phyloP scores from a whole-genome alignment of 1,140 invertebrate species.

The Ceratoteleas bidentatus region DNA sequence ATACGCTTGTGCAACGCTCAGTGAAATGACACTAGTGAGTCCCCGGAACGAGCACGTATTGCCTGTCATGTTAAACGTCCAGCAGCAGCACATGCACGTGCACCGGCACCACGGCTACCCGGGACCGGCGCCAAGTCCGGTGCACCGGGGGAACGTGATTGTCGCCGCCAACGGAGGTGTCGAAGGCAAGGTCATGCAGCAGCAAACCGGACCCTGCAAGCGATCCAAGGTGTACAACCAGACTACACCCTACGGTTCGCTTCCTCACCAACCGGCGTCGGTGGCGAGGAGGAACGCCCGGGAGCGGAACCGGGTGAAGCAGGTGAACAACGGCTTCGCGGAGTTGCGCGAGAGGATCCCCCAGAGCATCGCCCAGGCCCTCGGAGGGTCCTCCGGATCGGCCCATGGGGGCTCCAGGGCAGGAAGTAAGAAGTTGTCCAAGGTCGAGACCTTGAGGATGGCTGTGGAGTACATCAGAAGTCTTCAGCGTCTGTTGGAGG shows the following conservation, averaged over 20 bases:
- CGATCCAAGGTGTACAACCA: conserved; percentile 75
- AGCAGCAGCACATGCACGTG: conserved; percentile 71
- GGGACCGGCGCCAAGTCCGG: conserved; percentile 45
- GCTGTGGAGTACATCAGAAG: conserved; percentile 97
- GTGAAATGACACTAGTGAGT: conserved; percentile 79
- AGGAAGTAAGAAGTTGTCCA: conserved; percentile 91
- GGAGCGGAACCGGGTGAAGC: conserved; percentile 96
- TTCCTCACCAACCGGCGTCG: conserved; percentile 87
- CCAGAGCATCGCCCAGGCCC: conserved; percentile 86
- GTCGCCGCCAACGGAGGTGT: conserved; percentile 70
- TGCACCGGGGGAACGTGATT: conserved; percentile 76
- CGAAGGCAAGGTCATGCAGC: conserved; percentile 48
- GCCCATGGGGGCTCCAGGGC: conserved; percentile 85
- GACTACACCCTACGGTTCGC: conserved; percentile 75
- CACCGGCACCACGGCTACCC: conserved; percentile 63
- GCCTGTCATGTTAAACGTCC: conserved; percentile 77
- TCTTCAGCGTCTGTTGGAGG: conserved; percentile 91
- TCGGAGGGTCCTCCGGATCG: conserved; percentile 76
- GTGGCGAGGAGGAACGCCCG: conserved; percentile 95
- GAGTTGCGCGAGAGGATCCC: conserved; percentile 94
- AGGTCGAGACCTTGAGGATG: conserved; percentile 96
- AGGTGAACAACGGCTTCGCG: conserved; percentile 96
- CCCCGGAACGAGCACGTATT: conserved; percentile 68
- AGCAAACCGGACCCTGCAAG: conserved; percentile 68
- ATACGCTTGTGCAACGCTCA: conserved; percentile 5